These are phyloP conservation scores for Acanthacorydalis orientalis DNA, from an alignment of 2,888 invertebrate species.

Conservation along the genomic window DNA sequence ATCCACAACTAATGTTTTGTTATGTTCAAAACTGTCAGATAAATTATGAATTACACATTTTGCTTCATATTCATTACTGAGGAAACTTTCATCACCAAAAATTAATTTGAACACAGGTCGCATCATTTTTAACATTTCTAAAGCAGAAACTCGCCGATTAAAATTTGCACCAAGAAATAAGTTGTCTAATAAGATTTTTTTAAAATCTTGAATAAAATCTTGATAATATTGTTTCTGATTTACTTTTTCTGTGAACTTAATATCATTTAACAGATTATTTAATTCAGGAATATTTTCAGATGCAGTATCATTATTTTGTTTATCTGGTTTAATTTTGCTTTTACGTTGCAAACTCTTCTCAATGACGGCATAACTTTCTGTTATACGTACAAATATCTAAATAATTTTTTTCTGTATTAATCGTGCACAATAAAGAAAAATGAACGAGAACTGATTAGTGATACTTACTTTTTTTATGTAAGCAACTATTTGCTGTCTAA, in stretches of 20 bases:
- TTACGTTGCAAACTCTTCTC: slow-evolving; percentile 10
- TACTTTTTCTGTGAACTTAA: slow-evolving; percentile 15
- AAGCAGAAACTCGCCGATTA: slow-evolving; percentile 36
- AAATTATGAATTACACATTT: slow-evolving; percentile 34
- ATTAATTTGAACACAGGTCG: slow-evolving; percentile 17
- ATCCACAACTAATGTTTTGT: slow-evolving; percentile 46
- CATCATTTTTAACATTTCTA: slow-evolving; percentile 34
- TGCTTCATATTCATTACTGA: slow-evolving; percentile 19
- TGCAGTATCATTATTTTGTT: slow-evolving; percentile 1
- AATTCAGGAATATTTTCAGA: too few relatives aligned
- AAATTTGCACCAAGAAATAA: slow-evolving; percentile 46
- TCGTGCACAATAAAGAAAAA: too few relatives aligned
- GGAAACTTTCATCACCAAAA: slow-evolving; percentile 17
- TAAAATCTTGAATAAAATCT: slow-evolving; percentile 30
- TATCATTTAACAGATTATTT: slow-evolving; percentile 8
- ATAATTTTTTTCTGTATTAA: slow-evolving; percentile 3
- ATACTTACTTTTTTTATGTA: slow-evolving; percentile 53
- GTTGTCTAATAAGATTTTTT: slow-evolving; percentile 32
- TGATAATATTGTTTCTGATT: slow-evolving; percentile 23
- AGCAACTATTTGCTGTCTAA: slow-evolving; percentile 50
- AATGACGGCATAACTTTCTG: slow-evolving; percentile 20
- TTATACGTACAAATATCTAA: slow-evolving; percentile 28
- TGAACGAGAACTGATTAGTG: too few relatives aligned
- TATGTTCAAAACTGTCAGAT: slow-evolving; percentile 62
- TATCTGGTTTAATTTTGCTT: slow-evolving; percentile 11